Base-by-base conservation (phyloP, 2,113 vertebrate species). In the Oryzias melastigma region DNA sequence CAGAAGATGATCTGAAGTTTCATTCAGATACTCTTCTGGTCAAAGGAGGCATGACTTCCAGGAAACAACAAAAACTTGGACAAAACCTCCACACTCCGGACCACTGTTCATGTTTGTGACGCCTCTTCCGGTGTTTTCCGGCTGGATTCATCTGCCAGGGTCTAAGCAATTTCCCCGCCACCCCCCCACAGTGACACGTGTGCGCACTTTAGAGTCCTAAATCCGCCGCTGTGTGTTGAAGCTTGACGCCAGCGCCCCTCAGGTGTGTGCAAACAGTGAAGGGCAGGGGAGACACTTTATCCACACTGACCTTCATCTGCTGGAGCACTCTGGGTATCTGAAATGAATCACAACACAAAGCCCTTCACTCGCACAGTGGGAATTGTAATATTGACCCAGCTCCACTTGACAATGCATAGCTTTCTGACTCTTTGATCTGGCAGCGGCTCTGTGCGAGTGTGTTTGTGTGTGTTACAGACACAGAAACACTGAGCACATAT, bases 321-420 rank as follows among this genome's bases (percentile, higher is more conserved):
- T 65, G 71, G 62, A 68, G 70, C 71, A 10, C 66, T 65, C 70
- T 56, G 54, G 47, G 73, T 73, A 67, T 73, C 72, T 71, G 61
- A 63, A 68, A 68, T 68, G 42, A 70, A 81, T 78, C 73, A 68
- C 73, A 65, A 52, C 54, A 53, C 68, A 77, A 67, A 68, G 59
- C 74, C 57, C 77, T 70, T 74, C 76, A 80, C 80, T 80, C 57
- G 58, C 82, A 73, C 48, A 65, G 78, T 48, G 68, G 62, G 74
- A 84, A 82, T 82, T 83, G 83, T 72, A 82, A 75, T 84, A 84
- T 81, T 75, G 80, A 90, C 86, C 78, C 60, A 16, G 67, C 70
- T 70, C 68, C 73, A 71, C 84, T 85, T 72, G 77, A 84, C 78
- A 76, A 84, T 74, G 77, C 73, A 81, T 54, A 70, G 72, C 80